Evolutionary conservation across 2,888 invertebrate species (phyloP), one percentile per base, ranked within the genome.

Genomic region (Spatulosminthurus flaviceps): DNA sequence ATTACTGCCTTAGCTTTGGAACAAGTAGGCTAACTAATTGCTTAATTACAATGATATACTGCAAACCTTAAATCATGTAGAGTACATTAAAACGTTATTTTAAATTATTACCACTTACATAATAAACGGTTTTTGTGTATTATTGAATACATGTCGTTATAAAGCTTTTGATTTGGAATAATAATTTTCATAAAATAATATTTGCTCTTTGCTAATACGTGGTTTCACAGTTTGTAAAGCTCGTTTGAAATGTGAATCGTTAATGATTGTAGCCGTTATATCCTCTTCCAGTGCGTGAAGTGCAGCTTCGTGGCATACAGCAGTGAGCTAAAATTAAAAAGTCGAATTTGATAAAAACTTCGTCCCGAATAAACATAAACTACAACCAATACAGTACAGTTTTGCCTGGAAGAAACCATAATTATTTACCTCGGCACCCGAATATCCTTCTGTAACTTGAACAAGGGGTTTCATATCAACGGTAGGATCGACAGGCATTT

Each of bases 251-350:
- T 97, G 93, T 60, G 89, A 88, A 88, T 90, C 90, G 1, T 89
- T 88, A 0, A 97, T 92, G 78, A 87, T 86, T 16, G 88, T 86
- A 34, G 92, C 91, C 9, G 92, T 88, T 0, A 95, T 88, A 87
- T 92, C 91, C 84, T 93, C 93, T 86, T 95, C 93, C 70, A 97
- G 88, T 0, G 96, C 95, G 86, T 91, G 91, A 87, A 96, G 89
- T 0, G 95, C 97, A 9, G 98, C 97, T 88, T 97, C 96, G 82
- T 95, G 93, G 86, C 97, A 97, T 0, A 98, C 90, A 0, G 96
- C 95, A 13, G 89, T 88, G 5, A 91, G 87, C 90, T 90, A 86
- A 24, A 82, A 84, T 64, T 61, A 61, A 26, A 69, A 29, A 9
- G 1, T 43, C 11, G 26, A 43, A 43, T 29, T 5, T 7, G n/a